phyloP scores from a whole-genome alignment of 2,797 vertebrate genomes.

The Epinephelus malabaricus region DNA sequence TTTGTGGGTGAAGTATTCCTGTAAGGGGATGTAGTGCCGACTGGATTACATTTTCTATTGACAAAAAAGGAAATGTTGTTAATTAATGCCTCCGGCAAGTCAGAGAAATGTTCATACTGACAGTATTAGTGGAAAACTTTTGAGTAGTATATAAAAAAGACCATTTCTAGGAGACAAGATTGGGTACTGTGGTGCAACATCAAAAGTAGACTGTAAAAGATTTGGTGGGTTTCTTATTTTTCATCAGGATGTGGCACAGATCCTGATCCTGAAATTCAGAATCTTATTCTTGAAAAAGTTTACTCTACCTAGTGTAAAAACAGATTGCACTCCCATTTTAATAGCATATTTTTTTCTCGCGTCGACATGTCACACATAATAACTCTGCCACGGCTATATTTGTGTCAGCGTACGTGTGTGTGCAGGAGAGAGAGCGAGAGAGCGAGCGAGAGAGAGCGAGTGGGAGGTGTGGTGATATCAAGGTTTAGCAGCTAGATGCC shows the following conservation, averaged over 20 bases:
- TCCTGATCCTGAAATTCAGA: slow-evolving; percentile 1
- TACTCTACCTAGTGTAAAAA: slow-evolving; percentile 29
- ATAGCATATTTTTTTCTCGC: slow-evolving; percentile 30
- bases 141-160: no score
- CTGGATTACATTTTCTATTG: no score
- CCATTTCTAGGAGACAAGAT: neutral
- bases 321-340: slow-evolving; percentile 40
- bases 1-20: no score
- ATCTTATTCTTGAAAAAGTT: slow-evolving; percentile 12
- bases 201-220: no score
- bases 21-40: no score
- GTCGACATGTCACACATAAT: slow-evolving; percentile 62
- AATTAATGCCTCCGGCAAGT: neutral
- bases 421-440: neutral
- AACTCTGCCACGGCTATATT: slow-evolving; percentile 65
- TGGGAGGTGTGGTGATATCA: slow-evolving; percentile 58
- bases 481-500: slow-evolving; percentile 60
- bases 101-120: neutral
- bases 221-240: neutral
- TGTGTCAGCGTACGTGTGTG: slow-evolving; percentile 37
- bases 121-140: neutral
- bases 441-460: slow-evolving; percentile 14
- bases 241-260: neutral
- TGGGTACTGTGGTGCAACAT: neutral
- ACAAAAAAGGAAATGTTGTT: no score